Conservation (phyloP, 2,113 vertebrate species). For the Ptyas mucosa region DNA sequence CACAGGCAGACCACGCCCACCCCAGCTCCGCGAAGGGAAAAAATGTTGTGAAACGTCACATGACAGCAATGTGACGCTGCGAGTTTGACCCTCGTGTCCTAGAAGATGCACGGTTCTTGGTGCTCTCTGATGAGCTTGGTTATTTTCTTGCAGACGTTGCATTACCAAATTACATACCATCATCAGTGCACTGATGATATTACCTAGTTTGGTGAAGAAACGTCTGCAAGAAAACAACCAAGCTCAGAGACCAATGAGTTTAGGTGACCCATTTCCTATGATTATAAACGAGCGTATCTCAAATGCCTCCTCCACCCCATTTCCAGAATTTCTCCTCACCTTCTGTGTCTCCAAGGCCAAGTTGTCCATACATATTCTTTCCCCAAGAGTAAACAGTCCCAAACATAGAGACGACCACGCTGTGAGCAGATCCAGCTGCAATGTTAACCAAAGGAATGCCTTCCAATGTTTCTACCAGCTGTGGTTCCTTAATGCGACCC, state of each 20-base stretch:
- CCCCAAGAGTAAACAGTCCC: constrained; percentile 92
- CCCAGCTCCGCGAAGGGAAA: no score
- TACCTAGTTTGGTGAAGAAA: neutral
- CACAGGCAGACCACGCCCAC: no score
- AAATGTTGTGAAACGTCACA: no score
- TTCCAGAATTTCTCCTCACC: constrained; percentile 60
- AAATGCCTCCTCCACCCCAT: neutral
- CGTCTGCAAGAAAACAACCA: neutral
- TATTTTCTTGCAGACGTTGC: neutral
- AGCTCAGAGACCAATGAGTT: neutral
- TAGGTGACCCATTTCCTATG: neutral
- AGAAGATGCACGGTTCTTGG: neutral
- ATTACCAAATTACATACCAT: neutral
- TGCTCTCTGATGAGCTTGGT: neutral
- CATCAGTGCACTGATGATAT: neutral
- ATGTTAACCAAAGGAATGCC: constrained; percentile 84
- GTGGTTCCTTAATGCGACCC: constrained; percentile 59
- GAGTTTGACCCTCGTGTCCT: no score
- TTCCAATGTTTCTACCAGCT: constrained; percentile 73
- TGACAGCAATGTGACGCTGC: no score
- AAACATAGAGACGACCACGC: constrained; percentile 79
- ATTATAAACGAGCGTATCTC: neutral
- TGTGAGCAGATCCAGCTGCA: constrained; percentile 86
- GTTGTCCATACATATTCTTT: constrained; percentile 84
- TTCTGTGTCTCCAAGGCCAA: constrained; percentile 84